These are phyloP conservation scores for Lepus timidus DNA, from an alignment of 2,113 vertebrate genomes.

Conservation along the genomic window DNA sequence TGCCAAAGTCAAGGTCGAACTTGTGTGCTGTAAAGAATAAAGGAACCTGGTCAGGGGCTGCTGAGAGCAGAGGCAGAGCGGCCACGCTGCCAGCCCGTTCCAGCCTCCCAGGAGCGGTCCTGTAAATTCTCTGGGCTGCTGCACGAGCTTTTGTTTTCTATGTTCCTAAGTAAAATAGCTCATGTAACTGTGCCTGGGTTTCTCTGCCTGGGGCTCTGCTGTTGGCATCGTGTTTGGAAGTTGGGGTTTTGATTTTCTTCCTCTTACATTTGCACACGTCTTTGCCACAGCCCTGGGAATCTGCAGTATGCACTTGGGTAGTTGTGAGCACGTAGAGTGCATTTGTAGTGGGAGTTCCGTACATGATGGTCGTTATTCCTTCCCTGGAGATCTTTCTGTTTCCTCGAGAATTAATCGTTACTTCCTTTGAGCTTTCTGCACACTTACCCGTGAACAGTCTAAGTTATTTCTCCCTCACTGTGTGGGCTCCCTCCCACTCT, in stretches of 20 bases:
- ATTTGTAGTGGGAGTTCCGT: not conserved
- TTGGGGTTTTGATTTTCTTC: not conserved
- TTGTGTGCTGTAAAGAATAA: not conserved
- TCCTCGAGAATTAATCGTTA: conserved; percentile 23
- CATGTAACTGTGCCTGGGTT: not conserved
- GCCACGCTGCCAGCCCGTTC: not conserved
- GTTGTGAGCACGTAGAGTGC: not conserved
- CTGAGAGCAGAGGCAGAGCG: not conserved
- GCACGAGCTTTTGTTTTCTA: not conserved
- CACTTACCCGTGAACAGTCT: not conserved
- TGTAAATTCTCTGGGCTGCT: not conserved
- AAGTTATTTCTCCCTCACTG: not conserved
- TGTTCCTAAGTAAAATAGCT: not conserved
- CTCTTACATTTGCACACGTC: rapidly evolving
- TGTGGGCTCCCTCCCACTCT: not conserved
- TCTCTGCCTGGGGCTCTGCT: not conserved
- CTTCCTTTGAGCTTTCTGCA: conserved; percentile 12
- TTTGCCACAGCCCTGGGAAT: not conserved
- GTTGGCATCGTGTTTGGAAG: not conserved
- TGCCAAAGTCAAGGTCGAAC: not conserved
- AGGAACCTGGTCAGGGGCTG: not conserved
- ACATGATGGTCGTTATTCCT: not conserved
- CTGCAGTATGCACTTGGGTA: too few relatives aligned
- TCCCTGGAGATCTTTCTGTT: not conserved
- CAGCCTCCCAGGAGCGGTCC: not conserved